These are phyloP conservation scores for Rhopalosiphum maidis DNA, from an alignment of 1,140 invertebrate genomes.

Conservation along the genomic window DNA sequence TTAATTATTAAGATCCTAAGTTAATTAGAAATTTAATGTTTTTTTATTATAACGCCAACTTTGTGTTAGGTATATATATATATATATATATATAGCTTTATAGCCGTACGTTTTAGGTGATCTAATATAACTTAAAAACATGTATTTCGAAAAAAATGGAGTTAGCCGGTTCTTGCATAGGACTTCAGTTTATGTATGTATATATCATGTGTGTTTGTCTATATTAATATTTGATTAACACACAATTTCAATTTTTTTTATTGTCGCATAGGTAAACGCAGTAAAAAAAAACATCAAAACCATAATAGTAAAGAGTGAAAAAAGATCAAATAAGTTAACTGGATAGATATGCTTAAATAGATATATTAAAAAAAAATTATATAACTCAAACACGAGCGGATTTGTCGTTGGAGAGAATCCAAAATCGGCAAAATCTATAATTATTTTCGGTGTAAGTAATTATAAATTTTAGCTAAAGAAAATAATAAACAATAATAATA, in stretches of 20 bases:
- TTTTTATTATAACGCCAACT: too few relatives aligned
- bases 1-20: too few relatives aligned
- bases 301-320: neutral
- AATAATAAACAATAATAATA: neutral
- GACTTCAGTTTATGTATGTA: too few relatives aligned
- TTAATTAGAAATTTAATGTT: too few relatives aligned
- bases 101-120: neutral
- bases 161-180: too few relatives aligned
- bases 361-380: neutral
- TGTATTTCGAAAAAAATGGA: too few relatives aligned
- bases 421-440: neutral
- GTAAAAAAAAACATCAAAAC: neutral
- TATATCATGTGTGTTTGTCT: too few relatives aligned
- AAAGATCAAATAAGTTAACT: neutral
- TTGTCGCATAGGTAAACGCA: neutral
- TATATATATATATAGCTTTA: too few relatives aligned
- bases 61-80: neutral
- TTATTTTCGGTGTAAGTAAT: neutral
- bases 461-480: neutral
- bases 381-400: neutral
- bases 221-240: neutral
- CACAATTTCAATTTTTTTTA: neutral
- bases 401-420: neutral
- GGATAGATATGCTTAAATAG: neutral
- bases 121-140: neutral